A percentile compares a stretch with the other conserved stretches of the same genome.
Evolutionary conservation across 2,797 vertebrate genomes (phyloP).

Genomic region (Enteromius unitaeniatus): DNA sequence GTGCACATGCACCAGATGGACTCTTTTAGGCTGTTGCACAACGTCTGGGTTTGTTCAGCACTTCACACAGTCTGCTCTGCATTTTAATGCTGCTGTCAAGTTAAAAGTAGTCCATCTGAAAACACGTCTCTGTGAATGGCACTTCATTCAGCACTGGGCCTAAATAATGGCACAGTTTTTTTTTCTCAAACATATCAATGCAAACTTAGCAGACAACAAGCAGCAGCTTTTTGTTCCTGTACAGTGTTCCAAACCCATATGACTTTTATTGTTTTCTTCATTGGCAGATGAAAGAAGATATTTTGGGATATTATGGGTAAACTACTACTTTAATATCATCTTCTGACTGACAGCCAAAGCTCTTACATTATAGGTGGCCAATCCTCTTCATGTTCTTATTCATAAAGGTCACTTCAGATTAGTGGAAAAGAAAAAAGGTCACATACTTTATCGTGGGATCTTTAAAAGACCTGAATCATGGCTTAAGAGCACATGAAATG

Average conservation of each 20-base stretch:
- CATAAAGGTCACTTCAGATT: constrained; percentile 41
- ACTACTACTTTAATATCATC: constrained; percentile 3
- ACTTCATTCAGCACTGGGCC: not conserved
- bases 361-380: not conserved
- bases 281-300: not conserved
- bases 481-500: constrained; percentile 5
- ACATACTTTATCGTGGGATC: not conserved
- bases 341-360: constrained; percentile 9
- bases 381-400: not conserved
- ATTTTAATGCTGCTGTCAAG: not conserved
- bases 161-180: not conserved
- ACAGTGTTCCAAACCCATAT: not conserved
- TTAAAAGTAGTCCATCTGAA: not conserved
- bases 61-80: not conserved
- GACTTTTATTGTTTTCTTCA: not conserved
- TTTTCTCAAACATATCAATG: not conserved
- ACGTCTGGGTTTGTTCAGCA: not conserved
- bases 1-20: not conserved
- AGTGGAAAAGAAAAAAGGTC: not conserved
- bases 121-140: not conserved
- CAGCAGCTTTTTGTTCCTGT: not conserved
- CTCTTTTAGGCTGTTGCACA: not conserved
- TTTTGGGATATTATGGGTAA: not conserved
- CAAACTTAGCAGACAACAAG: not conserved
- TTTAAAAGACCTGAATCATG: constrained; percentile 3